Conservation (phyloP, 2,888 invertebrate species). For the Chironomus riparius region DNA sequence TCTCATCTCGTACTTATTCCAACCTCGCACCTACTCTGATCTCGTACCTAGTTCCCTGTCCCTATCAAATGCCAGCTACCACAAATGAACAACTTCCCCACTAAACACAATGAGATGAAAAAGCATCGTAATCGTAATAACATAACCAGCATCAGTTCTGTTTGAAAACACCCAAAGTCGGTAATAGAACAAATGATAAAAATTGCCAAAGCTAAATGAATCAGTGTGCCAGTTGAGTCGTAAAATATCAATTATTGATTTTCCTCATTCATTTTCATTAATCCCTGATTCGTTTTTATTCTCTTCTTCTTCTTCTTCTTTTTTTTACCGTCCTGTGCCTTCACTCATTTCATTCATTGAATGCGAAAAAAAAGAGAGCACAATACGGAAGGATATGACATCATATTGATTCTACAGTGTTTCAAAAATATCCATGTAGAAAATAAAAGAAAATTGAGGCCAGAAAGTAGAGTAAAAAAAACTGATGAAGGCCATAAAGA, state of each 20-base stretch:
- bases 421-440: background rate
- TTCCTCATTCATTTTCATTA: conserved; percentile 13
- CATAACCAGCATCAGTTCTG: background rate
- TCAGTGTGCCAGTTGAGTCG: conserved; percentile 16
- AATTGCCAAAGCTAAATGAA: conserved; percentile 4
- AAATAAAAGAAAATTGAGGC: background rate
- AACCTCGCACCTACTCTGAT: too few species aligned
- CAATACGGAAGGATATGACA: too few species aligned
- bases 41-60: too few species aligned
- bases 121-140: conserved; percentile 9
- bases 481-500: background rate
- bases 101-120: background rate
- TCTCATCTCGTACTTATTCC: too few species aligned
- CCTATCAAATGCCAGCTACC: too few species aligned
- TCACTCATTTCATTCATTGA: too few species aligned
- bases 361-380: too few species aligned
- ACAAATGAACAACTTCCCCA: too few species aligned
- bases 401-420: too few species aligned
- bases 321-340: background rate
- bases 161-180: background rate
- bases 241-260: conserved; percentile 26
- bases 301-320: background rate
- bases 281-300: background rate
- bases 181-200: background rate
- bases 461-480: too few species aligned